phyloP scores from a whole-genome alignment of 2,888 invertebrate genomes.

The Dermolepida albohirtum region DNA sequence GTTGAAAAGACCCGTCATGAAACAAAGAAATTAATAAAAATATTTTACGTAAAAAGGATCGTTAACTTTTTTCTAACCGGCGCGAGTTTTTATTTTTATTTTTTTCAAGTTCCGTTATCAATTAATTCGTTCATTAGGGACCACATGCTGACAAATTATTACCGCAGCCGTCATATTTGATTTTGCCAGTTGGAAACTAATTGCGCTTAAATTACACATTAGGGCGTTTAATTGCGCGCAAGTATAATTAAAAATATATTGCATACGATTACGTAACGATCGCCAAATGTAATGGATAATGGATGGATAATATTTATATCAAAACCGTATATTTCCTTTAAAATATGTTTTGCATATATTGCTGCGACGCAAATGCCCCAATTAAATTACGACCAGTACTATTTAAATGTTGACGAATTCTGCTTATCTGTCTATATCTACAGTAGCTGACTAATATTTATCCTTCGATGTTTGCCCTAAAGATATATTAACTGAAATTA shows the following conservation, averaged over 20 bases:
- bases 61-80: too few relatives aligned
- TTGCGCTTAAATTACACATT: slow-evolving; percentile 32
- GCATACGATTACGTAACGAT: slow-evolving; percentile 8
- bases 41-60: too few relatives aligned
- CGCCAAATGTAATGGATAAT: background rate
- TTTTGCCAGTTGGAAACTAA: slow-evolving; percentile 26
- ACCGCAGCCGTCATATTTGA: slow-evolving; percentile 15
- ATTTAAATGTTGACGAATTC: background rate
- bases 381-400: slow-evolving; percentile 3
- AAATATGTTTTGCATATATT: background rate
- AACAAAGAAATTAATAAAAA: too few relatives aligned
- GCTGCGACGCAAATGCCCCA: background rate
- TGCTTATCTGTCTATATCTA: background rate
- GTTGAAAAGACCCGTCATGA: too few relatives aligned
- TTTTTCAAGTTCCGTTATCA: slow-evolving; percentile 12
- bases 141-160: slow-evolving; percentile 11
- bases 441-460: too few relatives aligned
- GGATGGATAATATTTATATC: background rate
- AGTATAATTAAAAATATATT: slow-evolving; percentile 29
- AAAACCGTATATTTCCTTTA: background rate
- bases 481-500: too few relatives aligned
- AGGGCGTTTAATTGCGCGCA: slow-evolving; percentile 21
- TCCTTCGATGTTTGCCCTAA: too few relatives aligned
- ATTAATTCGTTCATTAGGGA: slow-evolving; percentile 11
- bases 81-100: background rate